Evolutionary conservation across 1,140 invertebrate genomes (phyloP), one percentile per base, ranked within the genome.

Genomic region (Xylocopa sonorina): DNA sequence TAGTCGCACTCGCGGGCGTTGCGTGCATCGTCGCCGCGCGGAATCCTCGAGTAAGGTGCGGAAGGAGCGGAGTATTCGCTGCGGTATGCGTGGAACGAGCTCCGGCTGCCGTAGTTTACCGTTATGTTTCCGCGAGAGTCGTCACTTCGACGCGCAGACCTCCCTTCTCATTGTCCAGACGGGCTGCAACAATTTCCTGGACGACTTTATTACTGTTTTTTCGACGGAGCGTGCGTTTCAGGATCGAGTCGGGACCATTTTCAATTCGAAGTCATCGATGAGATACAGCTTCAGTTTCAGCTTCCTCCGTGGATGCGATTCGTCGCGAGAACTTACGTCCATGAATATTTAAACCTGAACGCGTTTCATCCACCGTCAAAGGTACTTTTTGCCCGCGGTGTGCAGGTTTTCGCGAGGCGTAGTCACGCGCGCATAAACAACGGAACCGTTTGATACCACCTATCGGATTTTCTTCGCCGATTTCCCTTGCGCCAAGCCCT

Each of bases 111-210:
- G 71, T 51, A 78, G 55, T 79, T 83, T 84, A 84, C 83, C 82
- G 83, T 84, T 84, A 84, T 58, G 64, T 84, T 72, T 80, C 82
- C 72, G 72, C 55, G 71, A 80, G 68, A 76, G 55, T 76, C 43
- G 50, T 41, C 14, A 32, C 68, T 38, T 38, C 53, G 21, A 21
- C 46, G 3, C 27, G 34, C 27, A 0, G n/a, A n/a, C n/a, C 16
- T 21, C 16, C 5, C 12, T 24, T 48, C 34, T 9, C 3, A 21
- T 29, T n/a, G 7, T 27, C 7, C 27, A 6, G 21, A 34, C 21
- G 12, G 51, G 27, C n/a, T 24, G 24, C 14, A 14, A 0, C 14
- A 27, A 53, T 53, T 53, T 24, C 27, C 51, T n/a, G n/a, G n/a
- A n/a, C n/a, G n/a, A n/a, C n/a, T n/a, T n/a, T n/a, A n/a, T n/a